Evolutionary conservation across 2,113 vertebrate genomes (phyloP), one percentile per base, ranked within the genome.

Genomic region (Nothocercus julius): DNA sequence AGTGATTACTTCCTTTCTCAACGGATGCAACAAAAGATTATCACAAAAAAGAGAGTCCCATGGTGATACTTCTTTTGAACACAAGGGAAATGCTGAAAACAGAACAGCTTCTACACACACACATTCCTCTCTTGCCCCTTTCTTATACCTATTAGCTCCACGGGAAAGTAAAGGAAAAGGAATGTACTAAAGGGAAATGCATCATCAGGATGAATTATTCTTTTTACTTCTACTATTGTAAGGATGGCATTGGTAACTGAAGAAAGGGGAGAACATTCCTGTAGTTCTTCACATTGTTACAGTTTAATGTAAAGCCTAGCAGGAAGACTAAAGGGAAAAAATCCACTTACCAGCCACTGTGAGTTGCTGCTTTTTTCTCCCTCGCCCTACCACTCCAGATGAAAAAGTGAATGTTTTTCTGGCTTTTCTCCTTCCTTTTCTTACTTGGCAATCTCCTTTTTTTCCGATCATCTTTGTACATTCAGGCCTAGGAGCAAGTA

Each of bases 1-100:
- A 97, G 97, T 96, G 97, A 98, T 98, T 98, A 98, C 95, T 96
- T 96, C 95, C 92, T 93, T 97, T 98, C 95, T 97, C 96, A 97
- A 97, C 82, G 84, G 94, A 96, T 95, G 95, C 90, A 96, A 98
- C 96, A 97, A 98, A 98, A 98, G 95, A 97, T 83, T 82, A 95
- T 84, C 92, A 92, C 76, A 93, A 81, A 77, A 74, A 90, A 93
- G 56, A 79, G 89, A 87, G n/a, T 32, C 95, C 89, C 77, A 87
- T 82, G 53, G 92, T 92, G 88, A 68, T 91, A 92, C 90, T 92
- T 89, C 95, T 95, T 97, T 97, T 97, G 96, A 98, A 93, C 93
- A 91, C 77, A 66, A 19, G 69, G 75, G 89, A 86, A 90, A 88
- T 87, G 76, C 83, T 95, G 95, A 96, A 97, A 98, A 97, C 97